A percentile compares a stretch with the other conserved stretches of the same genome.
These are phyloP conservation scores for Andrena fulva DNA, from an alignment of 2,888 invertebrate genomes.

Conservation along the genomic window DNA sequence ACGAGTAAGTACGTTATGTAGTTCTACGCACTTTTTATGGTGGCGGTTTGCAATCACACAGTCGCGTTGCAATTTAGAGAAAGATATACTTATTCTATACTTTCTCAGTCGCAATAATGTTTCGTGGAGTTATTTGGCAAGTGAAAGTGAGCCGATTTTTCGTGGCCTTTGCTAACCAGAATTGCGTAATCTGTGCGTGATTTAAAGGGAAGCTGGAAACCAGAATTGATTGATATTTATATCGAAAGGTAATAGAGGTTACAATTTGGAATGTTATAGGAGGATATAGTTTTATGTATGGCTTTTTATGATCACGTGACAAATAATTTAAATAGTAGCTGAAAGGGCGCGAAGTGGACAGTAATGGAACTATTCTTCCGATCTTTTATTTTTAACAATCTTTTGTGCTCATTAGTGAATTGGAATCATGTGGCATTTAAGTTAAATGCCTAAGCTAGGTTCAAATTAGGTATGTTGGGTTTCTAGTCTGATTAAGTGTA, in stretches of 20 bases:
- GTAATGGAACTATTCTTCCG: neutral
- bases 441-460: too few relatives aligned
- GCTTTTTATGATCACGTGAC: constrained; percentile 15
- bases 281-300: neutral
- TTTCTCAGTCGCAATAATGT: neutral
- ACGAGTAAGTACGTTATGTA: constrained; percentile 23
- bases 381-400: too few relatives aligned
- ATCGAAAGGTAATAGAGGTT: neutral
- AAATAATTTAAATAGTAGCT: neutral
- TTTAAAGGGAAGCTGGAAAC: neutral
- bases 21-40: neutral
- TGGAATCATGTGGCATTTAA: too few relatives aligned
- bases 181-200: neutral
- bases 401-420: too few relatives aligned
- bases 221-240: neutral
- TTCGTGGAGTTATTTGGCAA: neutral
- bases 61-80: neutral
- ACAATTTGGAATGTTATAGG: too few relatives aligned
- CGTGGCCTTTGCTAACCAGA: neutral
- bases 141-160: neutral
- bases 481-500: too few relatives aligned
- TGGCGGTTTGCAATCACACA: neutral
- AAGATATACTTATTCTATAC: neutral
- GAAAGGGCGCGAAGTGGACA: neutral
- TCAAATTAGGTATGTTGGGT: too few relatives aligned